Evolutionary conservation across 1,140 invertebrate genomes (phyloP), one percentile per base, ranked within the genome.

Genomic region (Druon quercuslanigerum): DNA sequence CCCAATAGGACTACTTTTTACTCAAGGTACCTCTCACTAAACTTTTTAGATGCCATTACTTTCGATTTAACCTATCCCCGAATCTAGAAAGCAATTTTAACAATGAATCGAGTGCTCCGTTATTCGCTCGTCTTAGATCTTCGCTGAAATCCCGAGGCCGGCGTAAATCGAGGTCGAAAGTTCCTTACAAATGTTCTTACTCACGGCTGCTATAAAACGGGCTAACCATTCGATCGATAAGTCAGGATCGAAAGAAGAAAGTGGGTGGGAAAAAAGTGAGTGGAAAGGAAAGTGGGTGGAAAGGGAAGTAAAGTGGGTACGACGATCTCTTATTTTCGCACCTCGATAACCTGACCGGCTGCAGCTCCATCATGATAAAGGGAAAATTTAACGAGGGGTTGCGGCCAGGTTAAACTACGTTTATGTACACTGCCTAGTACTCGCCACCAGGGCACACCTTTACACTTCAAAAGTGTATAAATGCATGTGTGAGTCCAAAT

Each of bases 341-440:
- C 82, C 83, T 86, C 82, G 76, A 86, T 83, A 87, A 81, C 80
- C 81, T 76, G 80, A 84, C 75, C 79, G 79, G 79, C 82, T 83
- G 80, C 73, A 79, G 76, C 80, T 76, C 76, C 75, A 60, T 73
- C 72, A 77, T 83, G 87, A 90, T 89, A 89, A 89, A 86, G 81
- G 84, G 83, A 81, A 88, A 88, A 88, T 89, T 89, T 89, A 90
- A 90, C 84, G 87, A 90, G 85, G 81, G 83, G 82, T 85, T 85
- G 82, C 74, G 82, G 80, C 71, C 72, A 79, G 85, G 83, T 84
- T 88, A 86, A 87, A 82, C 87, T 85, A 85, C 80, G 79, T 81
- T 85, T 80, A 81, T 81, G 80, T 82, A 81, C 80, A 77, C 78
- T 76, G 74, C 74, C 76, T 71, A 72, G 20, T 60, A 50, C 25